These are phyloP conservation scores for Stegostoma tigrinum DNA, from an alignment of 2,113 vertebrate genomes.

Conservation along the genomic window DNA sequence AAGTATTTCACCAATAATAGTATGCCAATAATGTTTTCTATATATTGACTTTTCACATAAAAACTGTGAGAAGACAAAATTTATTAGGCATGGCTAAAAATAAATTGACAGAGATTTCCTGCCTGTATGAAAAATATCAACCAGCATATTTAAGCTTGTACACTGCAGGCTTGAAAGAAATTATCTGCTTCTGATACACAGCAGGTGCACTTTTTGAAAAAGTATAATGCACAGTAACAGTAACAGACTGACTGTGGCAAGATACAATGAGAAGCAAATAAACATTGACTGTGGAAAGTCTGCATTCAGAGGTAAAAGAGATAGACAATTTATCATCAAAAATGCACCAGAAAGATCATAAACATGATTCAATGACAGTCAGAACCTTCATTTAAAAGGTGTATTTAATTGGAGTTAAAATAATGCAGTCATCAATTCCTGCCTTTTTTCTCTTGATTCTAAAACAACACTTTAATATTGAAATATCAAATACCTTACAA, in stretches of 20 bases:
- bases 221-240: background rate
- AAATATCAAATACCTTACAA: constrained; percentile 1
- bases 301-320: background rate
- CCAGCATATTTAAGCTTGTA: background rate
- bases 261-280: constrained; percentile 7
- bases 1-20: too few species aligned
- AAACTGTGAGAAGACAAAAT: background rate
- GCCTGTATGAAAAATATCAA: background rate
- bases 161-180: background rate
- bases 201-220: background rate
- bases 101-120: background rate
- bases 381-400: background rate
- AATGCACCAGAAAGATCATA: background rate
- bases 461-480: background rate
- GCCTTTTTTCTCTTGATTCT: background rate
- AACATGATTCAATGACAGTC: background rate
- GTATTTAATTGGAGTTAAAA: constrained; percentile 20
- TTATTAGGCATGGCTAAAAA: background rate
- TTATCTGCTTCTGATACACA: background rate
- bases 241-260: background rate
- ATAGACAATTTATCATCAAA: constrained; percentile 8
- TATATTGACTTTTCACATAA: background rate
- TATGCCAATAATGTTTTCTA: background rate
- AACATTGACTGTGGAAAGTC: background rate
- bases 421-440: background rate